Percentiles rank a stretch among this genome's conserved stretches.
phyloP scores from a whole-genome alignment of 2,113 vertebrate species.

The Boulengeromyrus knoepffleri region DNA sequence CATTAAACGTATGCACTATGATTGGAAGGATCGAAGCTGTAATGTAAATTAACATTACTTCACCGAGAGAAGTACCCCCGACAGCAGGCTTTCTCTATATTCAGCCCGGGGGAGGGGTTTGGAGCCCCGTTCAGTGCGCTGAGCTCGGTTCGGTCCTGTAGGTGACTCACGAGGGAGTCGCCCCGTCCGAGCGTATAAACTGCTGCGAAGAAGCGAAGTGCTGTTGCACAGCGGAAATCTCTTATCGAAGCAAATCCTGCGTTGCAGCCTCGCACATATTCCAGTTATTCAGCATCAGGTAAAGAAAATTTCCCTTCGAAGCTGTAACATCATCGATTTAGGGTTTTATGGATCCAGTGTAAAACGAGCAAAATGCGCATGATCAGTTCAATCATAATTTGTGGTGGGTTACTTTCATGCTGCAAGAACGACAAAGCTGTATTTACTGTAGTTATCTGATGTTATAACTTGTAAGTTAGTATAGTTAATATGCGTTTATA shows the following conservation, averaged over 20 bases:
- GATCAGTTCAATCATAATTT: background rate
- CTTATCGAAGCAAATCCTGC: background rate
- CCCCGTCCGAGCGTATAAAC: background rate
- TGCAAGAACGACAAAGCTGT: background rate
- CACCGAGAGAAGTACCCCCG: background rate
- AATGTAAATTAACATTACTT: too few species aligned
- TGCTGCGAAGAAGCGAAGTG: background rate
- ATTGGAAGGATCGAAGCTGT: background rate
- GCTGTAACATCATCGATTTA: background rate
- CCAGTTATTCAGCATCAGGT: background rate
- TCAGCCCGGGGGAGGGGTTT: background rate
- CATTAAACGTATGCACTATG: background rate
- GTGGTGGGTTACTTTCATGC: background rate
- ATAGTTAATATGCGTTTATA: background rate
- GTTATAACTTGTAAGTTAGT: background rate
- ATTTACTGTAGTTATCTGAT: background rate
- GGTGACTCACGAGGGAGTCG: slow-evolving; percentile 24
- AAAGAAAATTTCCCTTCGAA: background rate
- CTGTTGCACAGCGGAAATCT: background rate
- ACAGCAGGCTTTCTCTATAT: background rate
- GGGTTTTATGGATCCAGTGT: background rate
- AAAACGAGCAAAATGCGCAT: background rate
- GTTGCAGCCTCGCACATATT: background rate
- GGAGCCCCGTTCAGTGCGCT: too few species aligned
- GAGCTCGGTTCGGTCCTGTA: background rate